These are phyloP conservation scores for Macroramphosus scolopax DNA, from an alignment of 2,797 vertebrate species.

Conservation along the genomic window DNA sequence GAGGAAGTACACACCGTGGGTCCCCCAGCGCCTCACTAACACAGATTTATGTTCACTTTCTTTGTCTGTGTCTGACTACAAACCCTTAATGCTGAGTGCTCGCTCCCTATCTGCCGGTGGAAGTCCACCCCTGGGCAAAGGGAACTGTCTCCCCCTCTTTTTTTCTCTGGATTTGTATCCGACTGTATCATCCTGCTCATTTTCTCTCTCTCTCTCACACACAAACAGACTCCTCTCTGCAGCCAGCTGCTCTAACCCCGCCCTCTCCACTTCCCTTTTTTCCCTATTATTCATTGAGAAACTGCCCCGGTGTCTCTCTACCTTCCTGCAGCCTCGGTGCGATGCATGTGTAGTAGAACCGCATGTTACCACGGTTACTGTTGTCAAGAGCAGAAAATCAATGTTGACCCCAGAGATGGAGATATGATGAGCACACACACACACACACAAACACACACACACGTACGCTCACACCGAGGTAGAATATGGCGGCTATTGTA, in stretches of 20 bases:
- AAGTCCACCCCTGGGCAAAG: conserved; percentile 53
- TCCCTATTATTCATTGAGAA: conserved; percentile 27
- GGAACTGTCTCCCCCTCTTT: conserved; percentile 11
- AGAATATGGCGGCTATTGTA: conserved; percentile 19
- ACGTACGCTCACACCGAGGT: conserved; percentile 5
- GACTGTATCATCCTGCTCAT: conserved; percentile 1
- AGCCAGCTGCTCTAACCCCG: conserved; percentile 19
- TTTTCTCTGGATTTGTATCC: neutral
- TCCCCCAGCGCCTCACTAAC: conserved; percentile 58
- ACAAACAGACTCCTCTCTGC: conserved; percentile 9
- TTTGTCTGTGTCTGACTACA: conserved; percentile 63
- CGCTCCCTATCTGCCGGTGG: conserved; percentile 38
- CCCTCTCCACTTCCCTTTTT: conserved; percentile 29
- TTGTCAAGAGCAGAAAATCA: conserved; percentile 55
- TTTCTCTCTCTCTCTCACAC: conserved; percentile 8
- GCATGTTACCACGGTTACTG: conserved; percentile 50
- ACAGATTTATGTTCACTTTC: conserved; percentile 62
- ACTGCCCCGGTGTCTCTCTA: conserved; percentile 2
- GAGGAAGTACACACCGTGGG: conserved; percentile 33
- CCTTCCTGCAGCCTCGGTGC: conserved; percentile 14
- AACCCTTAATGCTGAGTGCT: conserved; percentile 46
- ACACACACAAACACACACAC: neutral
- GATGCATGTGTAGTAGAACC: neutral
- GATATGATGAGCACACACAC: conserved; percentile 31
- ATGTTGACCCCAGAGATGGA: conserved; percentile 46